phyloP scores from a whole-genome alignment of 2,113 vertebrate species.

The Caracal caracal region DNA sequence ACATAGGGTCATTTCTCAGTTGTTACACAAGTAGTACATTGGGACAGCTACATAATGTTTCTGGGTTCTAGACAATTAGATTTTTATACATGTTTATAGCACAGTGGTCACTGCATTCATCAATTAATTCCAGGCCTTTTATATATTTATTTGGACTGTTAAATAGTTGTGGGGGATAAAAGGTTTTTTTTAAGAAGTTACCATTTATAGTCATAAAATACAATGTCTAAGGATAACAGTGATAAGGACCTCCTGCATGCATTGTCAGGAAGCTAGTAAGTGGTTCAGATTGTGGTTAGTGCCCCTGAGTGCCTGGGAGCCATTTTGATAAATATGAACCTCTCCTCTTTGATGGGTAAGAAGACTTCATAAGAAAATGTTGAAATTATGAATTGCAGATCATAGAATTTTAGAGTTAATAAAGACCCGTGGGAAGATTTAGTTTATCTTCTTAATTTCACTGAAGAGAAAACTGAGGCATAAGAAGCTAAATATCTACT shows the following conservation, averaged over 20 bases:
- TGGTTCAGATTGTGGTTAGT: neutral
- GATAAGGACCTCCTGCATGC: neutral
- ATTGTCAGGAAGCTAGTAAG: neutral
- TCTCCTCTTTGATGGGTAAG: neutral
- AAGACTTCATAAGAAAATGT: neutral
- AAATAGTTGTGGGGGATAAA: neutral
- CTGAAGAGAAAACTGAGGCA: neutral
- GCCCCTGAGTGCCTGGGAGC: neutral
- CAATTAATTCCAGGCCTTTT: neutral
- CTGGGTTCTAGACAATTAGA: constrained; percentile 27
- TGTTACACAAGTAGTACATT: constrained; percentile 37
- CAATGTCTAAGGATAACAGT: neutral
- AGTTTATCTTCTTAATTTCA: neutral
- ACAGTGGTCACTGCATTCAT: neutral
- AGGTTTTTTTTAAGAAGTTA: neutral
- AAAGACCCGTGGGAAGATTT: neutral
- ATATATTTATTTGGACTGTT: neutral
- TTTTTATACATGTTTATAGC: neutral
- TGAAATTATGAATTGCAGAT: neutral
- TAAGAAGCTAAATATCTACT: neutral
- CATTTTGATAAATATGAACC: neutral
- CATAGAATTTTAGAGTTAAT: constrained; percentile 8
- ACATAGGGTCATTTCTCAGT: neutral
- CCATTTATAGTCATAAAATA: neutral
- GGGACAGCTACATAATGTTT: neutral